Evolutionary conservation across 2,888 invertebrate genomes (phyloP).

Genomic region (Drosophila ustulata): DNA sequence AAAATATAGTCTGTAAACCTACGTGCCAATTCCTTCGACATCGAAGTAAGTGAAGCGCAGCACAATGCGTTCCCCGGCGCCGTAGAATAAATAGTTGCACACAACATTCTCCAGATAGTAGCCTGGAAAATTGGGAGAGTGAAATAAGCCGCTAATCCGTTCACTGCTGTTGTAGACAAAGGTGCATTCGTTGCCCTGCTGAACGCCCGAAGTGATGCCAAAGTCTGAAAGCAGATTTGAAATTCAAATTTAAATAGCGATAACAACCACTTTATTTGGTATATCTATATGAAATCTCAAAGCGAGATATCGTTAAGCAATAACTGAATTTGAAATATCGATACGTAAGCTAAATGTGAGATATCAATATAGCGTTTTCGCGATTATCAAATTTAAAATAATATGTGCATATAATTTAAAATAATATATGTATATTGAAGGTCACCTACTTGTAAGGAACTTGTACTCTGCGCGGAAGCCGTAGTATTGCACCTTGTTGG

Average conservation of each 20-base stretch:
- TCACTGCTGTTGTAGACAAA: conserved; percentile 95
- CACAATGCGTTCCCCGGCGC: conserved; percentile 91
- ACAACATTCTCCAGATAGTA: conserved; percentile 95
- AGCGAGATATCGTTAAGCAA: background rate
- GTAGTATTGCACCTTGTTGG: conserved; percentile 90
- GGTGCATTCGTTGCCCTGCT: conserved; percentile 92
- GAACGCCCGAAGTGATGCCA: conserved; percentile 93
- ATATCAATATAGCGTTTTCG: background rate
- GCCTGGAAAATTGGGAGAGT: conserved; percentile 95
- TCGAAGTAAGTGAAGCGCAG: conserved; percentile 96
- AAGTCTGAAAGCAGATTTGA: conserved; percentile 88
- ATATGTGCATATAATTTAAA: too few species aligned
- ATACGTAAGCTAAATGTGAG: background rate
- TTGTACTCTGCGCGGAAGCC: conserved; percentile 95
- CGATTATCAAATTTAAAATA: too few species aligned
- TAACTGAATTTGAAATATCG: background rate
- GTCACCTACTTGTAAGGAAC: conserved; percentile 94
- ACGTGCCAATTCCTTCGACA: conserved; percentile 97
- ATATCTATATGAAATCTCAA: background rate
- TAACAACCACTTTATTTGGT: background rate
- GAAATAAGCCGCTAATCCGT: conserved; percentile 91
- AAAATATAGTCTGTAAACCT: conserved; percentile 85
- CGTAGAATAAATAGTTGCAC: conserved; percentile 96
- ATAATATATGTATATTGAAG: too few species aligned
- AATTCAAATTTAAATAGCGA: background rate